Evolutionary conservation across 2,113 vertebrate species (phyloP).

Genomic region (Scalopus aquaticus): DNA sequence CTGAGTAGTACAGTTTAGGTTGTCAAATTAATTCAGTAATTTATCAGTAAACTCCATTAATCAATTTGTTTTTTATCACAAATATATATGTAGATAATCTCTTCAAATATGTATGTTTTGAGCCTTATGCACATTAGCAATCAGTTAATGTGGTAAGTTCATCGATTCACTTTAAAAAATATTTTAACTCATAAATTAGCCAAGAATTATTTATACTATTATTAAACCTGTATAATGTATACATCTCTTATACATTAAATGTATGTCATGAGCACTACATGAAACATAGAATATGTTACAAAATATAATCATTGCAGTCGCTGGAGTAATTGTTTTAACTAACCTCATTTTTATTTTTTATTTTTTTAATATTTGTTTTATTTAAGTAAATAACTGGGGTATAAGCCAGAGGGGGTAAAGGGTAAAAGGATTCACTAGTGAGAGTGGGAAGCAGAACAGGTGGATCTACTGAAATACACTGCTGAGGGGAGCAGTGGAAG

Average conservation of each 20-base stretch:
- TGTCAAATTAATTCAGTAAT: background rate
- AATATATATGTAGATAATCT: background rate
- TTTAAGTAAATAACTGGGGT: no score
- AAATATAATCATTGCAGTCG: background rate
- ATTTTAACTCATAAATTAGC: background rate
- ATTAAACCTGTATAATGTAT: background rate
- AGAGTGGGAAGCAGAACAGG: no score
- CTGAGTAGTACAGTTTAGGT: background rate
- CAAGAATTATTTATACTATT: conserved; percentile 9
- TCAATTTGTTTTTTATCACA: background rate
- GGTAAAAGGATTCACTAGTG: no score
- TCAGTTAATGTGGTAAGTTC: background rate
- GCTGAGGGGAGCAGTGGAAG: no score
- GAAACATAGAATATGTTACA: background rate
- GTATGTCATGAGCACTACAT: background rate
- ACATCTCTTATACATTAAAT: background rate
- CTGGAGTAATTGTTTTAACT: background rate
- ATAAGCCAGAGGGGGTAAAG: no score
- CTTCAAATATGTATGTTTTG: conserved; percentile 9
- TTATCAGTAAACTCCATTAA: conserved; percentile 38
- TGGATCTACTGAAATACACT: no score
- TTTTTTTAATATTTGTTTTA: no score
- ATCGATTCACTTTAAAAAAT: conserved; percentile 21
- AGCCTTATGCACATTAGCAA: conserved; percentile 24
- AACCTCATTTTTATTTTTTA: background rate